These are phyloP conservation scores for Metaphire vulgaris DNA, from an alignment of 1,140 invertebrate genomes.

Conservation along the genomic window DNA sequence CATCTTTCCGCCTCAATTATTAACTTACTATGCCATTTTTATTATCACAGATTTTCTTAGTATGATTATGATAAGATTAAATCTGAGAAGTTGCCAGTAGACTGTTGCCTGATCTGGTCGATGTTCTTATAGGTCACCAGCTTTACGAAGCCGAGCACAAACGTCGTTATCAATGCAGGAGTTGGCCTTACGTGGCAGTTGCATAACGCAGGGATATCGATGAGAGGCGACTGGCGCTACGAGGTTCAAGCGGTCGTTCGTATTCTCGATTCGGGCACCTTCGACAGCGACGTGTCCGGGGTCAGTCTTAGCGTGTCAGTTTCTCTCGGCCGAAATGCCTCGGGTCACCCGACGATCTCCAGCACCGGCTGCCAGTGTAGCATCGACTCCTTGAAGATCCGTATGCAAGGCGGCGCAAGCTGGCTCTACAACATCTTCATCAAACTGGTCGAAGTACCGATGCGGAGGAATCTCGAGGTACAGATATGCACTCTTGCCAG, in stretches of 20 bases:
- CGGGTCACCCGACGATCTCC: conserved; percentile 15
- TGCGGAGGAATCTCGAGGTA: neutral
- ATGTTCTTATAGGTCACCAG: neutral
- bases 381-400: conserved; percentile 1
- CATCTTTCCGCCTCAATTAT: too few relatives aligned
- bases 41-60: too few relatives aligned
- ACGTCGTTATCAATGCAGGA: conserved; percentile 3
- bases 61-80: too few relatives aligned
- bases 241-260: neutral
- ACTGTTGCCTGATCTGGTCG: too few relatives aligned
- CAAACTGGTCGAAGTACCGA: neutral
- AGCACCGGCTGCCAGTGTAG: conserved; percentile 3
- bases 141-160: conserved; percentile 6
- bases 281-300: conserved; percentile 8
- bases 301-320: conserved; percentile 8
- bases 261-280: conserved; percentile 12
- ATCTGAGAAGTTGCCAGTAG: too few relatives aligned
- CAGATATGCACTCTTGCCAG: neutral
- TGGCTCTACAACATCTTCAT: conserved; percentile 29
- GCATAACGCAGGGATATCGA: neutral
- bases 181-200: conserved; percentile 12
- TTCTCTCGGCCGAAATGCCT: conserved; percentile 12
- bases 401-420: conserved; percentile 22
- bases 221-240: conserved; percentile 21
- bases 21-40: too few relatives aligned